phyloP scores from a whole-genome alignment of 2,888 invertebrate species.

The Heliconius ismenius region DNA sequence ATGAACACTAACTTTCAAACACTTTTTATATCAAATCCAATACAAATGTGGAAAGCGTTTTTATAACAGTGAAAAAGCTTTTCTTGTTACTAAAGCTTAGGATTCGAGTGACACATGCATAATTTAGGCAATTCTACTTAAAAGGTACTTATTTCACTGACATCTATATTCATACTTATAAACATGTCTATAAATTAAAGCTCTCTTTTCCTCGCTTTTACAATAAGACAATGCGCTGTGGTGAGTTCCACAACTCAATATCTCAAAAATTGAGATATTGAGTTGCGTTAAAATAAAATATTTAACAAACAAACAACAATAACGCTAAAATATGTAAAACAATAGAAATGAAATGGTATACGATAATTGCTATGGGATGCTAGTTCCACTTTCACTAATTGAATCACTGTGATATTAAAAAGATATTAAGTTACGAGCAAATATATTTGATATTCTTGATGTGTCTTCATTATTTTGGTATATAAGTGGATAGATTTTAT shows the following conservation, averaged over 20 bases:
- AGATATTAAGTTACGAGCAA: not conserved
- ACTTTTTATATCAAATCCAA: not conserved
- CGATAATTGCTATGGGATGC: not conserved
- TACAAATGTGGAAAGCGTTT: constrained; percentile 4
- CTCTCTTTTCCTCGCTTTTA: too few species aligned
- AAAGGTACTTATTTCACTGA: not conserved
- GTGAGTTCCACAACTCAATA: too few species aligned
- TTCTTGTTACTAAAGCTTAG: constrained; percentile 1
- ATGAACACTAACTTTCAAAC: not conserved
- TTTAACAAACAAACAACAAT: not conserved
- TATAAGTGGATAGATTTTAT: not conserved
- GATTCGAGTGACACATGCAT: constrained; percentile 11
- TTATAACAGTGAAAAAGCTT: not conserved
- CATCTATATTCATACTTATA: too few species aligned
- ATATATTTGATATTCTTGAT: not conserved
- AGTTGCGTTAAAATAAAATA: not conserved
- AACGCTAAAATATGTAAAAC: not conserved
- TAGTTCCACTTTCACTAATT: not conserved
- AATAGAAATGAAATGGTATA: not conserved
- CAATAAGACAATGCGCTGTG: too few species aligned
- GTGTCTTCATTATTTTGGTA: not conserved
- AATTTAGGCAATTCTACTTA: constrained; percentile 11
- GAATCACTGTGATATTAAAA: not conserved
- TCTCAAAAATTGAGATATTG: too few species aligned
- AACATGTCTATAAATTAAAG: too few species aligned